A percentile compares a stretch with the other conserved stretches of the same genome.
These are phyloP conservation scores for Azorinus chamasolen DNA, from an alignment of 2,888 invertebrate genomes.

Conservation along the genomic window DNA sequence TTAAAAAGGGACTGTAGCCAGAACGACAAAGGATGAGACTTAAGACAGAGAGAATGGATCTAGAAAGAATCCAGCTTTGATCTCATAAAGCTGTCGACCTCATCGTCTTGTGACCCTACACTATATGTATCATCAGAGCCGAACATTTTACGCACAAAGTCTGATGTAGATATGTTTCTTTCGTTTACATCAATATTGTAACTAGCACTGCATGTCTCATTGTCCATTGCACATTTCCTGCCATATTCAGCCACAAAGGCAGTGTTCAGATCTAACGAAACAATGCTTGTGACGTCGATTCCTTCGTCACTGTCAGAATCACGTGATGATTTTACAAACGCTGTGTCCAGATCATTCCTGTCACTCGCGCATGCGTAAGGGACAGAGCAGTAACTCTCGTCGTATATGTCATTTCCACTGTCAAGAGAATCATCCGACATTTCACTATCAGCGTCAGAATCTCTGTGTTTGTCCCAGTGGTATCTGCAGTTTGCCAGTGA, in stretches of 20 bases:
- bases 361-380: background rate
- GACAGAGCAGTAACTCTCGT: background rate
- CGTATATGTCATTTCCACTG: background rate
- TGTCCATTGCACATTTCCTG: background rate
- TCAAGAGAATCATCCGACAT: background rate
- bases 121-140: conserved; percentile 2
- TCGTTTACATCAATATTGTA: background rate
- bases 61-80: conserved; percentile 26
- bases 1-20: no score
- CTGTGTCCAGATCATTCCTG: conserved; percentile 19
- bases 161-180: conserved; percentile 11
- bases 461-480: conserved; percentile 26
- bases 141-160: conserved; percentile 7
- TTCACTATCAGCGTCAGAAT: conserved; percentile 27
- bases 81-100: conserved; percentile 44
- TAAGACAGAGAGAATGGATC: no score
- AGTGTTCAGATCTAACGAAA: conserved; percentile 34
- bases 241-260: conserved; percentile 31
- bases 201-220: background rate
- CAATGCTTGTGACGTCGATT: conserved; percentile 45
- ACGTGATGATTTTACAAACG: conserved; percentile 30
- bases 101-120: conserved; percentile 28
- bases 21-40: no score
- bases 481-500: conserved; percentile 18
- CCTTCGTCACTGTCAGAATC: conserved; percentile 50